phyloP scores from a whole-genome alignment of 2,888 invertebrate genomes.

The Nephrotoma appendiculata region DNA sequence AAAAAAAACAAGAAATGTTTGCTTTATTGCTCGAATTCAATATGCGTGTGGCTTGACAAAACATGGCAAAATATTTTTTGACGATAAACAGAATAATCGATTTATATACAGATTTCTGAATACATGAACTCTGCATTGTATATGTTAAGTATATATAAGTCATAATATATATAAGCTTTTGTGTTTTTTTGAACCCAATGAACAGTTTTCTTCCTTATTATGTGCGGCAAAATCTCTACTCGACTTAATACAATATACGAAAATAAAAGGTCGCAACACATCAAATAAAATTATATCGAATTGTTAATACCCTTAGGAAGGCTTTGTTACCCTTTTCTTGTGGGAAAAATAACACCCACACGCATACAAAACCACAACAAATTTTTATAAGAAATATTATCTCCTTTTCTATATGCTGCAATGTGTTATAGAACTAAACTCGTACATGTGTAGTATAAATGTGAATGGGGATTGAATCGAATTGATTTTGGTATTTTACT shows the following conservation, averaged over 20 bases:
- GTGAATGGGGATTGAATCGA: not conserved
- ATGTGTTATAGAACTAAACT: not conserved
- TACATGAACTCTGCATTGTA: not conserved
- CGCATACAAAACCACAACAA: not conserved
- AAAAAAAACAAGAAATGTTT: not conserved
- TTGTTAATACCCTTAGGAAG: not conserved
- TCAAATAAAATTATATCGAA: not conserved
- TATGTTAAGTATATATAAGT: not conserved
- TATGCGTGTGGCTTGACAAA: not conserved
- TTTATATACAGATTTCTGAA: not conserved
- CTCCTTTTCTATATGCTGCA: not conserved
- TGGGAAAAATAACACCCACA: not conserved
- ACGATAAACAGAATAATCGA: not conserved
- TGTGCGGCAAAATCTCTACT: not conserved
- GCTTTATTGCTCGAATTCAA: not conserved
- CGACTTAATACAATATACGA: not conserved
- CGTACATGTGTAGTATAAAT: not conserved
- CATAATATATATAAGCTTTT: not conserved
- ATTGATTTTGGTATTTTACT: not conserved
- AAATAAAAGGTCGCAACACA: not conserved
- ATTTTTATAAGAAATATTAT: not conserved
- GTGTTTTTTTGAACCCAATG: not conserved
- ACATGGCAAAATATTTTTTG: not conserved
- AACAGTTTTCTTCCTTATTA: not conserved
- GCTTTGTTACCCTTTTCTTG: not conserved